A percentile compares a stretch with the other conserved stretches of the same genome.
Evolutionary conservation across 2,888 invertebrate species (phyloP).

Genomic region (Lasius platythorax): DNA sequence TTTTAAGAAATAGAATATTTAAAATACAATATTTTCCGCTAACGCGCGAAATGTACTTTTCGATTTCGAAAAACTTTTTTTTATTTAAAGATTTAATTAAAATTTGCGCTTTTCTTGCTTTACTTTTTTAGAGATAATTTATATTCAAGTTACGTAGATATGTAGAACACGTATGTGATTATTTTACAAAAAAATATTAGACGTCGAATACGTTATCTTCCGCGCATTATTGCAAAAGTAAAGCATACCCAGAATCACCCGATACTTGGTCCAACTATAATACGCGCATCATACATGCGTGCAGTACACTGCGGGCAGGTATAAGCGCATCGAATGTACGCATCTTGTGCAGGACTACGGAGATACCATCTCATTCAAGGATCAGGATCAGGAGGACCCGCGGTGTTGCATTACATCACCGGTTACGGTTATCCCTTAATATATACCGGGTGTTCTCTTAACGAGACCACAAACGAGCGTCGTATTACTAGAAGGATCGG

Average conservation of each 20-base stretch:
- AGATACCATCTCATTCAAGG: slow-evolving; percentile 83
- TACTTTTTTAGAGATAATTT: background rate
- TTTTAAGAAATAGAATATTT: background rate
- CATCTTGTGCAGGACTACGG: slow-evolving; percentile 67
- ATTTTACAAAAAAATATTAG: background rate
- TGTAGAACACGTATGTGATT: background rate
- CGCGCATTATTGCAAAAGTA: slow-evolving; percentile 17
- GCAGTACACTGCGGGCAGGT: slow-evolving; percentile 56
- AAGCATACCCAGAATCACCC: slow-evolving; percentile 58
- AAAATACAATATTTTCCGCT: background rate
- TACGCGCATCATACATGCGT: slow-evolving; percentile 63
- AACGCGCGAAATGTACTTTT: background rate
- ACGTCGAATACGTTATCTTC: background rate
- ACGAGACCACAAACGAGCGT: slow-evolving; percentile 83
- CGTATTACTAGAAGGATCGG: slow-evolving; percentile 74
- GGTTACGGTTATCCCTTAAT: slow-evolving; percentile 82
- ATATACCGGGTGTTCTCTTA: slow-evolving; percentile 82
- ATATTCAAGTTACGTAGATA: background rate
- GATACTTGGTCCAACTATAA: slow-evolving; percentile 68
- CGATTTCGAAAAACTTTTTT: background rate
- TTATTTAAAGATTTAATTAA: background rate
- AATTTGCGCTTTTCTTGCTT: background rate
- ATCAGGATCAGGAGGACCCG: slow-evolving; percentile 81
- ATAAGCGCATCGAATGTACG: slow-evolving; percentile 62
- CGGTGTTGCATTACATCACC: slow-evolving; percentile 84